Evolutionary conservation across 2,888 invertebrate genomes (phyloP).

Genomic region (Oxyteleia sp.): DNA sequence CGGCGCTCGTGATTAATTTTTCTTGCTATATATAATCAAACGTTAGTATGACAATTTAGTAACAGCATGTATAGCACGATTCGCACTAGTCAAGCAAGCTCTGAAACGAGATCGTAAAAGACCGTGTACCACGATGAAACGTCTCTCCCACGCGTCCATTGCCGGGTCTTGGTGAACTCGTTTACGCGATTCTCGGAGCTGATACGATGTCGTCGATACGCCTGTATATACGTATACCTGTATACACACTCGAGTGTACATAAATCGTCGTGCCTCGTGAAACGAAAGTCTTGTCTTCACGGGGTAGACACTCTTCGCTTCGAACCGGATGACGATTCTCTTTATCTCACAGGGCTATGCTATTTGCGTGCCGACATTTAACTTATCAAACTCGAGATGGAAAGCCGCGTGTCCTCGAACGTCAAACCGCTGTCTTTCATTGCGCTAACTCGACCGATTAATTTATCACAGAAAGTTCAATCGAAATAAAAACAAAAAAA

Average conservation of each 20-base stretch:
- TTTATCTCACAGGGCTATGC: slow-evolving; percentile 49
- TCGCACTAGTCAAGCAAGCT: slow-evolving; percentile 67
- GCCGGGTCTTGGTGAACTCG: slow-evolving; percentile 66
- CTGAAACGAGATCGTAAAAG: slow-evolving; percentile 67
- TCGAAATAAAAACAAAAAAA: slow-evolving; percentile 1
- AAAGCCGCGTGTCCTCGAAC: slow-evolving; percentile 62
- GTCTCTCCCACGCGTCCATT: slow-evolving; percentile 71
- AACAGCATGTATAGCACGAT: slow-evolving; percentile 67
- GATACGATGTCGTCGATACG: slow-evolving; percentile 61
- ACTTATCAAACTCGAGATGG: slow-evolving; percentile 65
- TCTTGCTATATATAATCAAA: slow-evolving; percentile 23
- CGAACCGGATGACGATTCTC: slow-evolving; percentile 67
- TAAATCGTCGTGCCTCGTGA: slow-evolving; percentile 62
- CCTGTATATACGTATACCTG: slow-evolving; percentile 22
- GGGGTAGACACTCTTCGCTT: slow-evolving; percentile 67
- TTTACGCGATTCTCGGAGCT: slow-evolving; percentile 57
- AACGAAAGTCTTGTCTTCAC: slow-evolving; percentile 74
- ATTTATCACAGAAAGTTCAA: slow-evolving; percentile 50
- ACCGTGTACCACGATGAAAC: slow-evolving; percentile 66
- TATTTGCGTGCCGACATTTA: slow-evolving; percentile 61
- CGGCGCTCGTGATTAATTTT: slow-evolving; percentile 26
- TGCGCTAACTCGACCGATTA: slow-evolving; percentile 49
- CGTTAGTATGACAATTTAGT: slow-evolving; percentile 58
- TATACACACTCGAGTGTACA: slow-evolving; percentile 37
- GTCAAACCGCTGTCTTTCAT: slow-evolving; percentile 47